Conservation (phyloP, 2,797 vertebrate genomes). For the Ficedula albicollis region DNA sequence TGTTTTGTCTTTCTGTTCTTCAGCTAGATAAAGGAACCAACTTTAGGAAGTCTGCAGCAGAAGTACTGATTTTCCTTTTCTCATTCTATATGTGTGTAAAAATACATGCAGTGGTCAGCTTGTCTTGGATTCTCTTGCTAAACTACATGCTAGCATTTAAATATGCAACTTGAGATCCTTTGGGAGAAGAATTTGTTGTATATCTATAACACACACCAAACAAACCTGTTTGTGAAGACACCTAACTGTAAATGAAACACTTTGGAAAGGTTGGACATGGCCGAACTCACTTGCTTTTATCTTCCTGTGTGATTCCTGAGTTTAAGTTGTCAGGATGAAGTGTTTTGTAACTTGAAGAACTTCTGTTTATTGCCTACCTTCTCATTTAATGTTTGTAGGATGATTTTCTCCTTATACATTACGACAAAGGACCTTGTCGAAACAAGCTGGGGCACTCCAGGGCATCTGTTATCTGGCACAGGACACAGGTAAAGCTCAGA, state of each 20-base stretch:
- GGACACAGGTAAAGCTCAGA: constrained; percentile 88
- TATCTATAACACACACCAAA: background rate
- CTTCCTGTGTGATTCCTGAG: background rate
- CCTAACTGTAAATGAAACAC: background rate
- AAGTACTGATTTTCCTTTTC: background rate
- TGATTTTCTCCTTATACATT: constrained; percentile 98
- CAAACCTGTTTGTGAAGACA: background rate
- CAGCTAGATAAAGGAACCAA: background rate
- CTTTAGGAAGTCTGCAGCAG: background rate
- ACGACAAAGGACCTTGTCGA: constrained; percentile 97
- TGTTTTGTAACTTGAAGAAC: background rate
- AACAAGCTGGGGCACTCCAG: constrained; percentile 98
- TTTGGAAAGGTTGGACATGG: background rate
- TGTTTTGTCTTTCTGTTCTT: background rate
- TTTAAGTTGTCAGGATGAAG: background rate
- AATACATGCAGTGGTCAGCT: background rate
- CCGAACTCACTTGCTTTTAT: background rate
- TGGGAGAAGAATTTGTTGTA: background rate
- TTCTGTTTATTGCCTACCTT: background rate
- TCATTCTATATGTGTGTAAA: background rate
- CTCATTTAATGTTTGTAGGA: constrained; percentile 78
- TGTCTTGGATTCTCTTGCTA: background rate
- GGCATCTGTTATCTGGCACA: constrained; percentile 99
- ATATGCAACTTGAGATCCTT: background rate
- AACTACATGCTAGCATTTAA: background rate